Percentiles rank a stretch among this genome's conserved stretches.
phyloP scores from a whole-genome alignment of 2,113 vertebrate genomes.

The Origma solitaria region DNA sequence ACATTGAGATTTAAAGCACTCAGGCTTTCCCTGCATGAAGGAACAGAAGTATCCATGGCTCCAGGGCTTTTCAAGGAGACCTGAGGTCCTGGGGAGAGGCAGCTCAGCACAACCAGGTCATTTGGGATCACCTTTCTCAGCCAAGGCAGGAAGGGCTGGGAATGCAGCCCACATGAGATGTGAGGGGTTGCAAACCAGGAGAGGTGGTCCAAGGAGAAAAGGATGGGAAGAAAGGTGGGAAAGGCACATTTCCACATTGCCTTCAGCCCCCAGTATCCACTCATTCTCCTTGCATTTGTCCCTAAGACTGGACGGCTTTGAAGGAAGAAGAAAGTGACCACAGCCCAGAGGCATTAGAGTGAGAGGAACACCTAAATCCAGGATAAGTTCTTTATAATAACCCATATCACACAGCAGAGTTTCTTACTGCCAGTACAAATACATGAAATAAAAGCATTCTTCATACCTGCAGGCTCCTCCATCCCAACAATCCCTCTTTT shows the following conservation, averaged over 20 bases:
- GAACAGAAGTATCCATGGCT: not conserved
- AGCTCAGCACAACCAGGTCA: not conserved
- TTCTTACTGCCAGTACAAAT: not conserved
- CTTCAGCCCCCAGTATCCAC: not conserved
- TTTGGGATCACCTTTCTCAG: not conserved
- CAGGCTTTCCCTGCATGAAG: not conserved
- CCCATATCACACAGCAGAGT: not conserved
- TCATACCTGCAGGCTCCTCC: not conserved
- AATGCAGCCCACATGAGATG: accelerated
- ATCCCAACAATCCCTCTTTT: conserved; percentile 24
- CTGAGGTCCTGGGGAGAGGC: not conserved
- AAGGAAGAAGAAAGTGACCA: not conserved
- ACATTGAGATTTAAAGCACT: not conserved
- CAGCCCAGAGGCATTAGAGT: not conserved
- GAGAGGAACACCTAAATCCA: not conserved
- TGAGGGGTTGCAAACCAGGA: not conserved
- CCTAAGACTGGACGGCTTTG: not conserved
- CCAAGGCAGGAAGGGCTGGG: not conserved
- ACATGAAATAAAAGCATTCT: not conserved
- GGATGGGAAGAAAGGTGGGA: not conserved
- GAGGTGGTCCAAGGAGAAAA: not conserved
- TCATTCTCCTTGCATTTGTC: not conserved
- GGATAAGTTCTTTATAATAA: not conserved
- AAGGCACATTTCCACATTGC: not conserved
- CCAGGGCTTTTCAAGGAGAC: not conserved